phyloP scores from a whole-genome alignment of 2,113 vertebrate genomes.

The Corythornis madagascariensis region DNA sequence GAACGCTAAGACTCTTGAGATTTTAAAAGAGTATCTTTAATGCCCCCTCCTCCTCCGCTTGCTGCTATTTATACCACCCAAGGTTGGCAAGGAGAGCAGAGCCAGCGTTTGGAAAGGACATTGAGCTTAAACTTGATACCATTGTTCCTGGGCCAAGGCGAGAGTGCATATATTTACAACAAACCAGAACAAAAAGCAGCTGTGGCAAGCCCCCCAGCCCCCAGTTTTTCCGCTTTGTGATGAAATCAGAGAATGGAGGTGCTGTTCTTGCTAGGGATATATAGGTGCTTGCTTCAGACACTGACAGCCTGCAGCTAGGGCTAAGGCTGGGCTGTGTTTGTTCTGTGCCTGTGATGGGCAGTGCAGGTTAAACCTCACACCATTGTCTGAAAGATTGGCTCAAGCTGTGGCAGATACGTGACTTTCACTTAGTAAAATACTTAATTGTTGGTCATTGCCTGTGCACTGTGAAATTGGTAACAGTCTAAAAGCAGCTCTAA shows the following conservation, averaged over 20 bases:
- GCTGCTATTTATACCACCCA: slow-evolving; percentile 26
- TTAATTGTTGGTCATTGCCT: fast-evolving
- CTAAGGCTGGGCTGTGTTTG: not conserved
- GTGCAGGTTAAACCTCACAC: not conserved
- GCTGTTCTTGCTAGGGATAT: fast-evolving
- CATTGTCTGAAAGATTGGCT: not conserved
- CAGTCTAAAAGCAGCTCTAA: not conserved
- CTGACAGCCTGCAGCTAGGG: not conserved
- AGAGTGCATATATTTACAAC: not conserved
- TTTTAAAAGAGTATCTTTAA: not conserved
- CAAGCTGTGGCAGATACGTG: not conserved
- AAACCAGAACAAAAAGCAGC: not conserved
- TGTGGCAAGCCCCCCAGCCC: not conserved
- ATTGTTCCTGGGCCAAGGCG: not conserved
- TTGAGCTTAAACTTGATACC: slow-evolving; percentile 20
- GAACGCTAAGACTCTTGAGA: not conserved
- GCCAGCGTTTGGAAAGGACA: not conserved
- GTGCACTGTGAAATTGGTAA: not conserved
- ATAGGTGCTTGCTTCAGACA: not conserved
- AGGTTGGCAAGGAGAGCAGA: slow-evolving; percentile 11
- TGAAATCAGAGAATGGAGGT: not conserved
- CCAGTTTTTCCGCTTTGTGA: not conserved
- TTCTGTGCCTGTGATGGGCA: not conserved
- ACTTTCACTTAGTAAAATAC: not conserved
- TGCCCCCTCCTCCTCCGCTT: not conserved